These are phyloP conservation scores for Vanessa atalanta DNA, from an alignment of 1,140 invertebrate genomes.

Conservation along the genomic window DNA sequence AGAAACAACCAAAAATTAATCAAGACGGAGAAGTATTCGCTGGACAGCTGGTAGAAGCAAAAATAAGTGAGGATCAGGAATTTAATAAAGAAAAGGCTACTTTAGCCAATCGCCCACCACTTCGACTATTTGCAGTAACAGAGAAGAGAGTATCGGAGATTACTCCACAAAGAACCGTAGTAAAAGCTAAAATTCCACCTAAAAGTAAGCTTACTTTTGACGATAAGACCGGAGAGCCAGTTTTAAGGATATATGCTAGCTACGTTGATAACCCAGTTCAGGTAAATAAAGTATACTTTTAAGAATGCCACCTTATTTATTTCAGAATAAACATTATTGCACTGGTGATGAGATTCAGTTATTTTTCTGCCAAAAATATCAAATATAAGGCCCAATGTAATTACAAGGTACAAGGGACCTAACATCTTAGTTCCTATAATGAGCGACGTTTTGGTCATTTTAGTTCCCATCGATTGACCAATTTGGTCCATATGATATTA, in stretches of 20 bases:
- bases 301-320: too few species aligned
- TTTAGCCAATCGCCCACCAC: slow-evolving; percentile 56
- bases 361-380: neutral
- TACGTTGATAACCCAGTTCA: slow-evolving; percentile 63
- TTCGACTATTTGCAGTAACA: slow-evolving; percentile 54
- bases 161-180: slow-evolving; percentile 46
- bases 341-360: too few species aligned
- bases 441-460: too few species aligned
- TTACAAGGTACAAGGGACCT: too few species aligned
- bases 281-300: slow-evolving; percentile 42
- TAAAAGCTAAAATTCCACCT: slow-evolving; percentile 71
- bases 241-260: slow-evolving; percentile 72
- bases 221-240: slow-evolving; percentile 70
- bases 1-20: slow-evolving; percentile 53
- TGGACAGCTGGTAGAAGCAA: slow-evolving; percentile 69
- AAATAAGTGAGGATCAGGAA: slow-evolving; percentile 67
- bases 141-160: slow-evolving; percentile 48
- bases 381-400: neutral
- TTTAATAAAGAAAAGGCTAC: slow-evolving; percentile 63
- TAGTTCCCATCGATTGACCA: too few species aligned
- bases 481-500: too few species aligned
- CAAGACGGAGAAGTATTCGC: slow-evolving; percentile 63
- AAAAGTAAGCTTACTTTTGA: slow-evolving; percentile 72
- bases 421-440: too few species aligned
- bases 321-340: too few species aligned